Percentiles rank a stretch among this genome's conserved stretches.
Conservation (phyloP, 2,888 invertebrate genomes). For the Aleiodes alternator region DNA sequence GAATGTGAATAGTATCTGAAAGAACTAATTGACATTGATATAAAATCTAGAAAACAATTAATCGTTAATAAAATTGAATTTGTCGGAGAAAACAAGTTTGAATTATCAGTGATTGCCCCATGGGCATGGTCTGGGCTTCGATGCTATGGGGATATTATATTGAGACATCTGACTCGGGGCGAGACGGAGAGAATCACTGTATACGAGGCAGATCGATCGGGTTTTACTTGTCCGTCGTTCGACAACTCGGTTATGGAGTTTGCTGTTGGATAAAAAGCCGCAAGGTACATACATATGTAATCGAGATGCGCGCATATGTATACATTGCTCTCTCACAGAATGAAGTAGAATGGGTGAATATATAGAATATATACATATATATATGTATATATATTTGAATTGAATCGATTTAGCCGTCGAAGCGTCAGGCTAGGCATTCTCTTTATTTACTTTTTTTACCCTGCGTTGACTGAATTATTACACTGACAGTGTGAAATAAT, state of each 20-base stretch:
- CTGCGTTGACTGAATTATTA: slow-evolving; percentile 50
- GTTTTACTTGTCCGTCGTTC: slow-evolving; percentile 43
- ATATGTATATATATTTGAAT: slow-evolving; percentile 49
- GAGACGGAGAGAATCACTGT: slow-evolving; percentile 11
- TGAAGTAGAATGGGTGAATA: slow-evolving; percentile 31
- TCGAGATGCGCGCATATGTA: slow-evolving; percentile 41
- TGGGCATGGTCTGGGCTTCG: not conserved
- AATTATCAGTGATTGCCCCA: slow-evolving; percentile 17
- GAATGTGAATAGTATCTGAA: not conserved
- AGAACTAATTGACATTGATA: not conserved
- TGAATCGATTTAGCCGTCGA: slow-evolving; percentile 55
- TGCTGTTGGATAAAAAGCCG: slow-evolving; percentile 40
- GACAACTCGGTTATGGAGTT: slow-evolving; percentile 49
- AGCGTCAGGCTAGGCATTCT: slow-evolving; percentile 42
- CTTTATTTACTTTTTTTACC: slow-evolving; percentile 12
- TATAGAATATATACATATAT: slow-evolving; percentile 41
- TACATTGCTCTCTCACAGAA: not conserved
- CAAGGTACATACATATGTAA: slow-evolving; percentile 50
- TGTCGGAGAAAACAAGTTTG: slow-evolving; percentile 3
- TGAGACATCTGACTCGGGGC: slow-evolving; percentile 27
- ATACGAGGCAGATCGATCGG: slow-evolving; percentile 39
- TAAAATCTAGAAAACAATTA: slow-evolving; percentile 17
- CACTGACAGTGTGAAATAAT: slow-evolving; percentile 47
- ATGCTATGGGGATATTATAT: slow-evolving; percentile 27
- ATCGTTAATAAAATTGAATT: slow-evolving; percentile 28